Percentiles rank a stretch among this genome's conserved stretches.
Evolutionary conservation across 2,797 vertebrate genomes (phyloP).

Genomic region (Arnoldichthys spilopterus): DNA sequence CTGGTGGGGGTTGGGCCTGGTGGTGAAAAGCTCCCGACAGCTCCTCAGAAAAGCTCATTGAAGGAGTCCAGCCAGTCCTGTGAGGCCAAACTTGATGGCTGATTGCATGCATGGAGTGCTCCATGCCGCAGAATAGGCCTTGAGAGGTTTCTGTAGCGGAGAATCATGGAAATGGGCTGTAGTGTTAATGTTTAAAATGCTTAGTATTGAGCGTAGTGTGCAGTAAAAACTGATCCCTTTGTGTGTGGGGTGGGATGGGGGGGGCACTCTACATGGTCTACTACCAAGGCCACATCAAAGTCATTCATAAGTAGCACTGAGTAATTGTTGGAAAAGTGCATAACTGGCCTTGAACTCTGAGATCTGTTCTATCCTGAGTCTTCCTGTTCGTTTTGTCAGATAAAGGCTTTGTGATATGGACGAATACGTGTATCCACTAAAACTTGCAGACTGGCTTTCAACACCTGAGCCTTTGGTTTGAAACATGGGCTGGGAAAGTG

Average conservation of each 20-base stretch:
- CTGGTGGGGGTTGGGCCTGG: constrained; percentile 2
- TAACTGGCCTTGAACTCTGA: constrained; percentile 5
- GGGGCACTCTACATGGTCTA: background rate
- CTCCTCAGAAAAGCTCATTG: background rate
- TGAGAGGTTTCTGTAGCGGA: background rate
- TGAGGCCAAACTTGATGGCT: background rate
- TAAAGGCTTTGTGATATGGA: background rate
- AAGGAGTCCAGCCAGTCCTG: background rate
- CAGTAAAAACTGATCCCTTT: constrained; percentile 10
- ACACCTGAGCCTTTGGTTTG: constrained; percentile 15
- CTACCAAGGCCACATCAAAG: constrained; percentile 1
- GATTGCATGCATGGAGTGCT: background rate
- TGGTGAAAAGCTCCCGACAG: background rate
- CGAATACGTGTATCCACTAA: background rate
- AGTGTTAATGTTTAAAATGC: constrained; percentile 21
- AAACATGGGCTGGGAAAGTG: background rate
- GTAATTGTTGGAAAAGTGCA: constrained; percentile 33
- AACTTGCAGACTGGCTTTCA: background rate
- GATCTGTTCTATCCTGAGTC: background rate
- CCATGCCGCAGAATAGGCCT: background rate
- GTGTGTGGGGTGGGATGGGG: background rate
- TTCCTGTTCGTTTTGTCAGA: background rate
- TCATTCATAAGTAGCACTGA: constrained; percentile 23
- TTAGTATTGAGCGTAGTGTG: constrained; percentile 15
- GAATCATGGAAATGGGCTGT: constrained; percentile 4